phyloP scores from a whole-genome alignment of 2,888 invertebrate species.

The Lochmaea crataegi region DNA sequence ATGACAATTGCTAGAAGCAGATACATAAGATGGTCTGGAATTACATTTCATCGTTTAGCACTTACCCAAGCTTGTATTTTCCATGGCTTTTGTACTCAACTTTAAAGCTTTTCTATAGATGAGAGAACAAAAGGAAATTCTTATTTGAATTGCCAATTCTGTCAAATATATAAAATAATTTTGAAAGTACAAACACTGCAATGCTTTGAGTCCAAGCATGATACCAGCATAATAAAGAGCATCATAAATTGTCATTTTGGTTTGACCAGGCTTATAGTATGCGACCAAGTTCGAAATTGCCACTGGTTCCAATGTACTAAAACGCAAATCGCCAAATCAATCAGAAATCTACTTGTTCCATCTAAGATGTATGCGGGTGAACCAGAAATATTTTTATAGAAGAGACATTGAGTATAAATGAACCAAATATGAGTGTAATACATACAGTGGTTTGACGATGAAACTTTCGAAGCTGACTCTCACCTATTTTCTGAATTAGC shows the following conservation, averaged over 20 bases:
- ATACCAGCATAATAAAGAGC: conserved; percentile 77
- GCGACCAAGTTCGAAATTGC: conserved; percentile 74
- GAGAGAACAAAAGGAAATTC: conserved; percentile 83
- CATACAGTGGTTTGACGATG: too few species aligned
- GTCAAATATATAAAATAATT: conserved; percentile 84
- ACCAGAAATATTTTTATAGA: too few species aligned
- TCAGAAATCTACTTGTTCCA: background rate
- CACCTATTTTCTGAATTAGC: too few species aligned
- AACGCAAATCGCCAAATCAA: conserved; percentile 29
- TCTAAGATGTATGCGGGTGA: too few species aligned
- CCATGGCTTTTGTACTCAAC: conserved; percentile 46
- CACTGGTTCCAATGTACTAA: conserved; percentile 73
- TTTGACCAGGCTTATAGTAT: conserved; percentile 71
- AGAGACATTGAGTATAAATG: too few species aligned
- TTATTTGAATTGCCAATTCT: conserved; percentile 80
- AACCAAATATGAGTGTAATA: too few species aligned
- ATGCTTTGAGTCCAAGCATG: conserved; percentile 71
- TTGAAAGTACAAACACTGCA: conserved; percentile 75
- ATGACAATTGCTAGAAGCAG: too few species aligned
- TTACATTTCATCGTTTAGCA: conserved; percentile 1
- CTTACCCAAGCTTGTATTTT: conserved; percentile 45
- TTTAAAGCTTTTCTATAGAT: conserved; percentile 70
- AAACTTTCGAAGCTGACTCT: too few species aligned
- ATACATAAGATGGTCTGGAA: background rate
- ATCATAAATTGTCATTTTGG: conserved; percentile 65